Evolutionary conservation across 2,113 vertebrate genomes (phyloP).

Genomic region (Herpailurus yagouaroundi): DNA sequence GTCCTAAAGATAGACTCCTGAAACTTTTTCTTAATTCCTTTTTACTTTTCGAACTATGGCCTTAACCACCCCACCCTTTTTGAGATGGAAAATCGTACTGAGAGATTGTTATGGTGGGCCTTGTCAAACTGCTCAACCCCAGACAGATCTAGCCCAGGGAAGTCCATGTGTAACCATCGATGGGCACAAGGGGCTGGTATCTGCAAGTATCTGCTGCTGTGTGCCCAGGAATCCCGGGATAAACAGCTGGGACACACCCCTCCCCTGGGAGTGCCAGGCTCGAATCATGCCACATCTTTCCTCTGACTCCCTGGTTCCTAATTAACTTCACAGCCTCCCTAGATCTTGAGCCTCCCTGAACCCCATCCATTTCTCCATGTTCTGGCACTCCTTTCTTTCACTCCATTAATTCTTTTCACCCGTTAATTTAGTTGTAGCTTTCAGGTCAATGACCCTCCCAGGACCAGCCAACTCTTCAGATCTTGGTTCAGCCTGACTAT

Average conservation of each 20-base stretch:
- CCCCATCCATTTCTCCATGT: background rate
- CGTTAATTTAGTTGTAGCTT: background rate
- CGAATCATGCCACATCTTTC: rapidly evolving
- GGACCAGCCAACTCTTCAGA: background rate
- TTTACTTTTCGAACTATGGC: background rate
- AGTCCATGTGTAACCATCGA: too few species aligned
- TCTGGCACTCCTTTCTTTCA: background rate
- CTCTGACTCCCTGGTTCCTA: background rate
- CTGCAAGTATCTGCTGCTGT: background rate
- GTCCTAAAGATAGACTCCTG: background rate
- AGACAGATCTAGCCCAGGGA: too few species aligned
- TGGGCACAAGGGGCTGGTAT: background rate
- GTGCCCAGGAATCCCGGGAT: background rate
- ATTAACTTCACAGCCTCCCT: background rate
- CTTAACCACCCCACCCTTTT: background rate
- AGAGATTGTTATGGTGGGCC: background rate
- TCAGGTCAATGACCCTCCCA: background rate
- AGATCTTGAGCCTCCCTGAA: background rate
- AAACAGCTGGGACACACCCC: background rate
- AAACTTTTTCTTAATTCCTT: background rate
- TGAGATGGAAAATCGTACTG: background rate
- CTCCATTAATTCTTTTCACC: too few species aligned
- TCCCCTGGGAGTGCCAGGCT: background rate
- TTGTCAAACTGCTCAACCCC: background rate
- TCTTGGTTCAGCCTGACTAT: background rate